Evolutionary conservation across 2,797 vertebrate species (phyloP), one percentile per base, ranked within the genome.

Genomic region (Lycodopsis pacificus): DNA sequence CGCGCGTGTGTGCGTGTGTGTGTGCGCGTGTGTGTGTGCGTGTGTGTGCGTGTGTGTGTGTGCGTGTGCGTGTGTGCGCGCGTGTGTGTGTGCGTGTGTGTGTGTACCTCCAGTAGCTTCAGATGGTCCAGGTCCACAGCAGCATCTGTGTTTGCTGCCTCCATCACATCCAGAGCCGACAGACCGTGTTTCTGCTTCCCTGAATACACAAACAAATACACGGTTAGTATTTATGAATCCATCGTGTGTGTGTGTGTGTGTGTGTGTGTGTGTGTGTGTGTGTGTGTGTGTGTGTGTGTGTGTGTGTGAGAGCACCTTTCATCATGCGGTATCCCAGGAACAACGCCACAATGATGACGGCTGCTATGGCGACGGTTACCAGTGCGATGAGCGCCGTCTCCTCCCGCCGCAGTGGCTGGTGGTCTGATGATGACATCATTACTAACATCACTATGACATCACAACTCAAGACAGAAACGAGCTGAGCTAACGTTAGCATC

Each of bases 321-420:
- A 97, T 92, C 95, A 98, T 95, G 78, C 97, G 96, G 92, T 98
- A 98, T 86, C 96, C 96, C 78, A 97, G 96, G 92, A 97, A 97
- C 82, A 97, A 90, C 4, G 95, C 96, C 73, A 94, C 94, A 65
- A 98, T 93, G 85, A 97, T 79, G 76, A 97, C 92, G 57, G 96
- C 96, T 86, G 96, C 88, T 7, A 97, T 93, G 71, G 96, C 97
- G 12, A 98, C 95, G 5, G 96, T 97, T 6, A 96, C 96, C 86
- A 99, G 88, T 80, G 94, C 95, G 75, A 98, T 95, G 86, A 98
- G 95, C 12, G 95, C 95, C 0, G 95, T 96, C 91, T 97, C 96
- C 89, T 97, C 96, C 61, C 91, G 93, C 61, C 94, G 94, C 85
- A 96, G 93, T 48, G 94, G 93, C 83, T 91, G 93, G 61, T 93